Percentiles rank a stretch among this genome's conserved stretches.
Evolutionary conservation across 2,113 vertebrate genomes (phyloP).

Genomic region (Natator depressus): DNA sequence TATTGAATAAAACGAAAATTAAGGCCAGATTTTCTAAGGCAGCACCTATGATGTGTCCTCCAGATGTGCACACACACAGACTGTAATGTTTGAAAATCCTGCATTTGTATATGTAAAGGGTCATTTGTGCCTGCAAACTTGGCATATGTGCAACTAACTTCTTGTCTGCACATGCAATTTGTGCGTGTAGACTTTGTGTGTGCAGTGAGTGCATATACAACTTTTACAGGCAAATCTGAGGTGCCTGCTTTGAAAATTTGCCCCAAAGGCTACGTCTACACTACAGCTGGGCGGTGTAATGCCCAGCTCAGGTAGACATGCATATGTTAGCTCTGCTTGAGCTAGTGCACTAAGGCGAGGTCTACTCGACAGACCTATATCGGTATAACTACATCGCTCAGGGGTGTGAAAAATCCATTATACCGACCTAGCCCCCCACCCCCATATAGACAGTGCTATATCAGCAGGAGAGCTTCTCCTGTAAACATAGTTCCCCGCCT

Average conservation of each 20-base stretch:
- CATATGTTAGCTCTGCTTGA: background rate
- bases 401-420: background rate
- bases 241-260: background rate
- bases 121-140: background rate
- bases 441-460: background rate
- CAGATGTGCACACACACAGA: rapidly evolving
- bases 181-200: rapidly evolving
- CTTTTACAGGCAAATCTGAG: background rate
- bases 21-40: slow-evolving; percentile 64
- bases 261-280: background rate
- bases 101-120: background rate
- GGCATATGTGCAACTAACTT: rapidly evolving
- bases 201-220: background rate
- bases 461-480: background rate
- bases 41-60: background rate
- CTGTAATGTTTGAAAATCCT: background rate
- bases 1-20: slow-evolving; percentile 68
- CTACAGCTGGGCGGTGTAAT: background rate
- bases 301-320: background rate
- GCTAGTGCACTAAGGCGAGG: background rate
- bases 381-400: background rate
- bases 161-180: background rate
- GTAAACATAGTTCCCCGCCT: background rate
- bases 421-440: background rate
- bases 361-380: background rate